Evolutionary conservation across 2,888 invertebrate species (phyloP), one percentile per base, ranked within the genome.

Genomic region (Malthinus seriepunctatus): DNA sequence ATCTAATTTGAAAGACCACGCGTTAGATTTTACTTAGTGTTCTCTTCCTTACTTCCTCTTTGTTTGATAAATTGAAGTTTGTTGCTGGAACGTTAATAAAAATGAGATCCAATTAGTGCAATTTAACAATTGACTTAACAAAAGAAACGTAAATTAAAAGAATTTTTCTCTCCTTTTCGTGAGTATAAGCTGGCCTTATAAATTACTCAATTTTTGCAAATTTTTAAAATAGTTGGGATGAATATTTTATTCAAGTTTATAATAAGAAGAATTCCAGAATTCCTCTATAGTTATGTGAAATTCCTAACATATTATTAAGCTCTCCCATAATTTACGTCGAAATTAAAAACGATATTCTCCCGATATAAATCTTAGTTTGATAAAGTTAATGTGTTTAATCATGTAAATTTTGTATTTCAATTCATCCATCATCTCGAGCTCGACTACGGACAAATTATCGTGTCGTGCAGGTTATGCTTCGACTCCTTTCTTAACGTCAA

Each of bases 361-460:
- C 33, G 45, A 51, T 32, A 62, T 63, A 59, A 63, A 63, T 63
- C 54, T 48, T 38, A 12, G 10, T 31, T 55, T 56, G 52, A 48
- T 65, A 63, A 65, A 63, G 60, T 62, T 60, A 65, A 63, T 57
- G 65, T 62, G 60, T 63, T 54, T 63, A 63, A 63, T 65, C 58
- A 63, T 55, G 62, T 62, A 60, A 60, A 57, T 65, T 63, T 49
- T 52, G 60, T 57, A 51, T 53, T 49, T 42, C 33, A 39, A 49
- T 54, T 42, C 62, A 63, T 63, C 62, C 60, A 63, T 63, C 62
- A 60, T 63, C 52, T 14, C 34, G 52, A 53, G 55, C 56, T 42
- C 54, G 62, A 60, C 62, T 59, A 48, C 37, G 49, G 62, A 63
- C 62, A 63, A 63, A 63, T 63, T 63, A 56, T 56, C 39, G 62